Percentiles rank a stretch among this genome's conserved stretches.
These are phyloP conservation scores for Brachionus calyciflorus DNA, from an alignment of 1,140 invertebrate species.

Conservation along the genomic window DNA sequence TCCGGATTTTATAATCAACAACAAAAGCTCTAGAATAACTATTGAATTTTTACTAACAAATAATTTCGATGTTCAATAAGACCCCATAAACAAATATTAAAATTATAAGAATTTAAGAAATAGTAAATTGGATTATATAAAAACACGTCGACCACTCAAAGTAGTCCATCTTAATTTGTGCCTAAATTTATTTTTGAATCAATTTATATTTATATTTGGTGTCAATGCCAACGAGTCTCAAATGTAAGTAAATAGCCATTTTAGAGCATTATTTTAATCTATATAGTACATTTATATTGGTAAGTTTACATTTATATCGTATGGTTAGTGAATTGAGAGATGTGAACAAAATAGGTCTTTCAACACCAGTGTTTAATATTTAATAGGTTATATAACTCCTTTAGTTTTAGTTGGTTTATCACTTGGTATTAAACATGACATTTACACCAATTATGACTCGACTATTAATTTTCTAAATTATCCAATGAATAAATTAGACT, in stretches of 20 bases:
- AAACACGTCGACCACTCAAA: constrained; percentile 69
- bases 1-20: background rate
- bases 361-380: constrained; percentile 79
- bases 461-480: constrained; percentile 36
- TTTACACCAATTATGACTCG: constrained; percentile 38
- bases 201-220: constrained; percentile 73
- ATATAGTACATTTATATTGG: constrained; percentile 78
- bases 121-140: constrained; percentile 52
- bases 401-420: constrained; percentile 20
- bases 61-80: background rate
- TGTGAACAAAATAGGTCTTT: constrained; percentile 82
- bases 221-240: constrained; percentile 64
- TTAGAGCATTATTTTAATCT: constrained; percentile 87
- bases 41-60: constrained; percentile 11
- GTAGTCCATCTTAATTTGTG: constrained; percentile 89
- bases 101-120: constrained; percentile 16
- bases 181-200: constrained; percentile 77
- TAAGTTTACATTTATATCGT: constrained; percentile 84
- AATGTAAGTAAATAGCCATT: constrained; percentile 85
- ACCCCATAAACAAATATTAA: background rate
- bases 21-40: background rate
- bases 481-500: constrained; percentile 28
- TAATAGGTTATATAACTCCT: constrained; percentile 78
- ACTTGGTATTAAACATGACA: constrained; percentile 36
- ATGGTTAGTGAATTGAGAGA: constrained; percentile 92